phyloP scores from a whole-genome alignment of 2,797 vertebrate species.

The Fratercula arctica region DNA sequence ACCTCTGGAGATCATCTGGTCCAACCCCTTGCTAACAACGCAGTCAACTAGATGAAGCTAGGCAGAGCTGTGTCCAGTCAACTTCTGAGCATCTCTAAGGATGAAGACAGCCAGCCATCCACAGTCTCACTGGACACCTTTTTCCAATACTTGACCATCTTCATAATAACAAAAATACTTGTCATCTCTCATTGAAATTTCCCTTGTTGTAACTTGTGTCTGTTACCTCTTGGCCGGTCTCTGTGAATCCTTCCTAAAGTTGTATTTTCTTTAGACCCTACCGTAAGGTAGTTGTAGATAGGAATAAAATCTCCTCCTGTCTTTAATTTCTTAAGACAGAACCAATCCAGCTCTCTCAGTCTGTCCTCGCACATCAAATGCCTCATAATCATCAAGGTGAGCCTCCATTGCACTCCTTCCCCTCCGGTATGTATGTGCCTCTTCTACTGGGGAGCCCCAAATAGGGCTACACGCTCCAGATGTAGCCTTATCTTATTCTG shows the following conservation, averaged over 20 bases:
- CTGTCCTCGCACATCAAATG: background rate
- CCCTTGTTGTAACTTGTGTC: background rate
- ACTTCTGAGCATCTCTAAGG: background rate
- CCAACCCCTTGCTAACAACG: background rate
- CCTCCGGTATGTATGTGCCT: background rate
- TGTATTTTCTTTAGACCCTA: background rate
- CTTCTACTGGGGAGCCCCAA: background rate
- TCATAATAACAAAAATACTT: background rate
- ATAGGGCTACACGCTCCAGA: background rate
- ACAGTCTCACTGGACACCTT: background rate
- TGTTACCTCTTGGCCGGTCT: background rate
- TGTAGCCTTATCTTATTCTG: background rate
- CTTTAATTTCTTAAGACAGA: background rate
- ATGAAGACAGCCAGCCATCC: background rate
- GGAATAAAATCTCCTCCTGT: background rate
- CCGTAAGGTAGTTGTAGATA: background rate
- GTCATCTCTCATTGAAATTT: fast-evolving
- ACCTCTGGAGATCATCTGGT: background rate
- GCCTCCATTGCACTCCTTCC: background rate
- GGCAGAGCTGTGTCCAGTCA: background rate
- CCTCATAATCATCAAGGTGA: background rate
- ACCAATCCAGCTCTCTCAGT: background rate
- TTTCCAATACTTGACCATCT: background rate
- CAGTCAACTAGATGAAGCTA: background rate
- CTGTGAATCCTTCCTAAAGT: background rate